Conservation (phyloP, 2,113 vertebrate species). For the Ceratotherium simum region DNA sequence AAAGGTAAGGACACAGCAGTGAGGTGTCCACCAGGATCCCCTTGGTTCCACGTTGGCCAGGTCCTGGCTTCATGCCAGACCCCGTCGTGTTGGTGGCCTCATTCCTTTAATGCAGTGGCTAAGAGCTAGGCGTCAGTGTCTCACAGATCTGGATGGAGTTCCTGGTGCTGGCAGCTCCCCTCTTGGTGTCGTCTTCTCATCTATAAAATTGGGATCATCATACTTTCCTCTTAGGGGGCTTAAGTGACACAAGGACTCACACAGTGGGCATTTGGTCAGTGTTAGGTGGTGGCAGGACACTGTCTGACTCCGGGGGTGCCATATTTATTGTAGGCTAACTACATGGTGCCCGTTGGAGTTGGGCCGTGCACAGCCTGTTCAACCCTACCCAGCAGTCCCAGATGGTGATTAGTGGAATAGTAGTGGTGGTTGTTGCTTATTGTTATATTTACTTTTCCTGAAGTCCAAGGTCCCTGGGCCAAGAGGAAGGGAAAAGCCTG, state of each 20-base stretch:
- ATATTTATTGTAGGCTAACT: background rate
- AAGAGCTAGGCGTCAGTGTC: background rate
- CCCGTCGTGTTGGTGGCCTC: background rate
- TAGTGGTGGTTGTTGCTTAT: background rate
- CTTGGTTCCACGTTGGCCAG: background rate
- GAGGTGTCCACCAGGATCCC: too few relatives aligned
- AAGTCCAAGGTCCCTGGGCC: background rate
- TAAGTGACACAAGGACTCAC: background rate
- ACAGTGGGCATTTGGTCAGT: fast-evolving
- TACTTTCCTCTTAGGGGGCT: background rate
- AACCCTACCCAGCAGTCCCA: fast-evolving
- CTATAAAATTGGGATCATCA: background rate
- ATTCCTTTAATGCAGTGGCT: fast-evolving
- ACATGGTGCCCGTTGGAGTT: background rate
- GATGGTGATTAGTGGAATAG: background rate
- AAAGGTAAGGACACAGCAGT: background rate
- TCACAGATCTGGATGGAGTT: background rate
- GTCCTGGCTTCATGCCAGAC: background rate
- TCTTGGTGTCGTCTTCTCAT: background rate
- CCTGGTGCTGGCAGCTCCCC: background rate
- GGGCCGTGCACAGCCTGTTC: background rate
- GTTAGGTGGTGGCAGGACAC: background rate
- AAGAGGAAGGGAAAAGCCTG: background rate
- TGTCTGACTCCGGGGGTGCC: fast-evolving
- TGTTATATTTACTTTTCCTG: background rate